These are phyloP conservation scores for Varanus komodoensis DNA, from an alignment of 2,113 vertebrate species.

Conservation along the genomic window DNA sequence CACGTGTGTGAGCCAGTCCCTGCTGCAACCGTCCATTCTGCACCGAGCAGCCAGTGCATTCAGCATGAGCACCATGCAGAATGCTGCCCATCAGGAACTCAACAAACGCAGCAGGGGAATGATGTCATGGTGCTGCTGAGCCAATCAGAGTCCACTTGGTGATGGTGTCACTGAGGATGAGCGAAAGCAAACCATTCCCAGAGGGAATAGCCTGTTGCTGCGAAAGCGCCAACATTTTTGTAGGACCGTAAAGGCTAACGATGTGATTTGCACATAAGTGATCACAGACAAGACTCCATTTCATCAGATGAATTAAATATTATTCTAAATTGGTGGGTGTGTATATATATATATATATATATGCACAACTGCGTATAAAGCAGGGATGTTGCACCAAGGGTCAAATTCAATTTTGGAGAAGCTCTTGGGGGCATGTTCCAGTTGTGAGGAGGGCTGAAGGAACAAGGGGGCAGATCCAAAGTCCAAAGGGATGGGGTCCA, in stretches of 20 bases:
- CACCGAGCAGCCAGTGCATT: background rate
- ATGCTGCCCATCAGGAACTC: background rate
- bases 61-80: background rate
- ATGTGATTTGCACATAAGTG: background rate
- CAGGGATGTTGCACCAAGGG: too few species aligned
- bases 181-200: background rate
- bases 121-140: background rate
- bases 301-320: background rate
- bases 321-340: background rate
- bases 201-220: too few species aligned
- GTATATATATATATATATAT: background rate
- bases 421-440: too few species aligned
- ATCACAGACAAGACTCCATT: background rate
- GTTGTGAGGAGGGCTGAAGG: too few species aligned
- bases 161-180: background rate
- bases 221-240: background rate
- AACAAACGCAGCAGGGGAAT: background rate
- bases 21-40: background rate
- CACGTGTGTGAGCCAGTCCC: background rate
- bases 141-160: background rate
- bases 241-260: background rate
- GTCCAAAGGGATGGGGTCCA: too few species aligned
- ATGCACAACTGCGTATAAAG: background rate
- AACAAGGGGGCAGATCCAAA: too few species aligned
- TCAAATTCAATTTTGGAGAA: too few species aligned